Evolutionary conservation across 2,113 vertebrate genomes (phyloP).

Genomic region (Montifringilla adamsi): DNA sequence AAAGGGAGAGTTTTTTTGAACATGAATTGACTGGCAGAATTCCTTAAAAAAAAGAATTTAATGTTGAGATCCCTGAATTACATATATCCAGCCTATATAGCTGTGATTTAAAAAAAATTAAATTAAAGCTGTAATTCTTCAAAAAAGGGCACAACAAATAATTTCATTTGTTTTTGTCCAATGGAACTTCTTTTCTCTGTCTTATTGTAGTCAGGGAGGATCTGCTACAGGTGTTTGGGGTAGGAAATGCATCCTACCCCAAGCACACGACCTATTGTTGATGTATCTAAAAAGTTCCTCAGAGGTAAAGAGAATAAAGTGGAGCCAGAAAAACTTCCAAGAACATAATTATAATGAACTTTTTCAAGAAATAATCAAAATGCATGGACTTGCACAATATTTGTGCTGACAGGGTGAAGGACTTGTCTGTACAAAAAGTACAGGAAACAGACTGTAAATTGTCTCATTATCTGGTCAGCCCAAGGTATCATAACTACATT

Average conservation of each 20-base stretch:
- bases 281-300: not conserved
- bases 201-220: not conserved
- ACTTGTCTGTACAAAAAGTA: not conserved
- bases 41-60: not conserved
- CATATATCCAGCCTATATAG: not conserved
- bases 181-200: not conserved
- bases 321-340: not conserved
- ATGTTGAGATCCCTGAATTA: not conserved
- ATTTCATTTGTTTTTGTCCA: not conserved
- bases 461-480: not conserved
- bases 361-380: not conserved
- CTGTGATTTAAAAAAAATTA: not conserved
- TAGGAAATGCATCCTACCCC: not conserved
- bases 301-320: not conserved
- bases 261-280: not conserved
- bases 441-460: not conserved
- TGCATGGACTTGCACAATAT: not conserved
- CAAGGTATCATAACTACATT: not conserved
- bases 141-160: not conserved
- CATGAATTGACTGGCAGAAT: not conserved
- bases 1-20: not conserved
- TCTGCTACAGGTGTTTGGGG: not conserved
- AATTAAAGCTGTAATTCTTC: not conserved
- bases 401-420: not conserved
- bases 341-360: not conserved